Evolutionary conservation across 2,888 invertebrate genomes (phyloP).

Genomic region (Mythimna ferrago): DNA sequence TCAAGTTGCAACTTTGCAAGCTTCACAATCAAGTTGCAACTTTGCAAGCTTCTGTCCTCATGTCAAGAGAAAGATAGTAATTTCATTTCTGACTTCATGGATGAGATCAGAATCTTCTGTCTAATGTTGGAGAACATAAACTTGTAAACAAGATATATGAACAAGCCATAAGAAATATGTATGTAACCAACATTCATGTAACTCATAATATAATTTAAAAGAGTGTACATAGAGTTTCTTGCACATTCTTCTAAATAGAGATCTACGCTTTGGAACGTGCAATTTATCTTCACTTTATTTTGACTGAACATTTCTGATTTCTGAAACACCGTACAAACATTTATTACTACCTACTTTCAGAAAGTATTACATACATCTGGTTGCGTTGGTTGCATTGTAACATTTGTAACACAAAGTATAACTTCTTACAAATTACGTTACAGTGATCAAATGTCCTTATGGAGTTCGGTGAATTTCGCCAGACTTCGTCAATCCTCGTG

Average conservation of each 20-base stretch:
- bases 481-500: conserved; percentile 68
- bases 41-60: too few species aligned
- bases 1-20: too few species aligned
- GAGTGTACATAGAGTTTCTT: too few species aligned
- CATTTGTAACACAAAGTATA: conserved; percentile 9
- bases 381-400: conserved; percentile 27
- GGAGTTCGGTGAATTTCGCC: conserved; percentile 72
- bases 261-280: too few species aligned
- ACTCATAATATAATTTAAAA: too few species aligned
- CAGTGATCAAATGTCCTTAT: conserved; percentile 28
- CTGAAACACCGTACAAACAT: not conserved
- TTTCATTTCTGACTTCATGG: not conserved
- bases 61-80: not conserved
- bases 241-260: too few species aligned
- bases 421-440: conserved; percentile 2
- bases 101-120: not conserved
- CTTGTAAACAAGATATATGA: not conserved
- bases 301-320: too few species aligned
- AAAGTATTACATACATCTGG: conserved; percentile 41
- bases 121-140: not conserved
- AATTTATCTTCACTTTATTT: too few species aligned
- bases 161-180: too few species aligned
- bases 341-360: conserved; percentile 10
- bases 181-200: too few species aligned
- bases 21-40: too few species aligned